A percentile compares a stretch with the other conserved stretches of the same genome.
Conservation (phyloP, 2,113 vertebrate genomes). For the Plectropomus leopardus region DNA sequence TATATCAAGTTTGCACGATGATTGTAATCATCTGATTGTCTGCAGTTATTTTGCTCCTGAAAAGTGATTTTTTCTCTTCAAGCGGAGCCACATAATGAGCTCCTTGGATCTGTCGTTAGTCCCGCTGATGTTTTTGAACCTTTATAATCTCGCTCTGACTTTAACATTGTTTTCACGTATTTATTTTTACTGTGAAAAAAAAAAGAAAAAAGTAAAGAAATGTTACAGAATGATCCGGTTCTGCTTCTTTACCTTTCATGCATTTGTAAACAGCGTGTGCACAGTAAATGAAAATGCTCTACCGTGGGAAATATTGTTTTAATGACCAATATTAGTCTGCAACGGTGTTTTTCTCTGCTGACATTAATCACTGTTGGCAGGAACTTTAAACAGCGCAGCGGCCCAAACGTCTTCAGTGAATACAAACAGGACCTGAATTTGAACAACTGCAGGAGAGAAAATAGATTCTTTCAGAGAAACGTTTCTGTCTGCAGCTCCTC, state of each 20-base stretch:
- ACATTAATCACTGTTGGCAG: slow-evolving; percentile 27
- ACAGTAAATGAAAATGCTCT: background rate
- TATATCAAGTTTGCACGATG: too few relatives aligned
- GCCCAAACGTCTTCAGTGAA: background rate
- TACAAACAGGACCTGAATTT: slow-evolving; percentile 32
- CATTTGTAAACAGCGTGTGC: background rate
- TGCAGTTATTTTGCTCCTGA: too few relatives aligned
- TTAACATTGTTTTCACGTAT: background rate
- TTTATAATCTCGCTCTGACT: background rate
- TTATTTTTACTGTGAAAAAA: background rate
- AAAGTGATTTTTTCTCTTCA: too few relatives aligned
- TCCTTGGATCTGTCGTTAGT: too few relatives aligned
- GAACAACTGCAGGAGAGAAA: slow-evolving; percentile 23
- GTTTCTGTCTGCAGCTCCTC: slow-evolving; percentile 14
- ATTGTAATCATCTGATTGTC: too few relatives aligned
- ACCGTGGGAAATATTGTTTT: background rate
- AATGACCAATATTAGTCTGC: background rate
- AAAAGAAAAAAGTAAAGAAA: background rate
- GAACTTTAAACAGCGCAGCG: background rate
- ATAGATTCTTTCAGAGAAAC: slow-evolving; percentile 19
- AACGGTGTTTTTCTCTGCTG: background rate
- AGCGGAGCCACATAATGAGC: too few relatives aligned
- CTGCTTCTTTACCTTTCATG: background rate
- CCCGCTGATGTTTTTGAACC: background rate
- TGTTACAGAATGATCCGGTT: background rate